Base-by-base conservation (phyloP, 2,888 invertebrate species). In the Habrosyne pyritoides region DNA sequence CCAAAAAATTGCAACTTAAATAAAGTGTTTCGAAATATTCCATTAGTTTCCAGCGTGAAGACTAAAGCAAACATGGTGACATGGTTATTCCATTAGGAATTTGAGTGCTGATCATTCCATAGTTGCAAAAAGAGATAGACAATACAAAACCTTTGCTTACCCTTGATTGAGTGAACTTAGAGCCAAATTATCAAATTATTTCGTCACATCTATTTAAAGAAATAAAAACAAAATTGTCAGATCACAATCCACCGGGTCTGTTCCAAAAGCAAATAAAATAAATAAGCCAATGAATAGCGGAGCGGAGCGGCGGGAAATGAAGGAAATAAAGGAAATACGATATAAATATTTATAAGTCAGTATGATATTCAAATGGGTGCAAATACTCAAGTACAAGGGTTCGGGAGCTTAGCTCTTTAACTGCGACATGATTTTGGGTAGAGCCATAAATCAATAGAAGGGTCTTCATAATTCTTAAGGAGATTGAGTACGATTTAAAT, bases 361-460 rank as follows among this genome's bases (percentile, higher is more conserved):
- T 64, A 66, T 69, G 60, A 69, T 76, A 80, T 79, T 80, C 75
- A 80, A 80, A 79, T 79, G 66, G 68, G 70, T 64, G 73, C 74
- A 70, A 79, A 73, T 74, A 69, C 60, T 56, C 60, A 58, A 58
- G 65, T 60, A 62, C 66, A 66, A 63, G 63, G 64, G 69, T 55
- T 55, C 46, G 59, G 65, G 59, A 63, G 69, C 64, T 73, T 70
- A 72, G 65, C 66, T 63, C 57, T 64, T 72, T 68, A 69, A 64
- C 18, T 18, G 50, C 50, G 28, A 50, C 28, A 53, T 53, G 53
- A 51, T 53, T 56, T 53, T 5, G 33, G 47, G 12, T 51, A 53
- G 53, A 53, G 24, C 48, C 42, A 42, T 42, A 42, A 18, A 42
- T 42, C 42, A 42, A 42, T 42, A 42, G 42, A 42, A 42, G 42